Conservation (phyloP, 2,888 invertebrate species). For the Pecten maximus region DNA sequence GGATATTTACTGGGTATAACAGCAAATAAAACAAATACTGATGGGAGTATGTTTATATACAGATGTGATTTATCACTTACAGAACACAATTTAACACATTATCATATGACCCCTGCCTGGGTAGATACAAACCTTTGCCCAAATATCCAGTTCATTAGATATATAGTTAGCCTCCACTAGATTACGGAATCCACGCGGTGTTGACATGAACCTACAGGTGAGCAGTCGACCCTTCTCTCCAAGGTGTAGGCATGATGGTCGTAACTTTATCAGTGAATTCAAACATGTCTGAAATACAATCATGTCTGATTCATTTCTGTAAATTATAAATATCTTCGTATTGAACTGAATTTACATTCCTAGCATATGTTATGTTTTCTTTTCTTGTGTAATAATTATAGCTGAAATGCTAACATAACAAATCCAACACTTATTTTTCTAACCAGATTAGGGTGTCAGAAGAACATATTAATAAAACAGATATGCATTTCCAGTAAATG, state of each 20-base stretch:
- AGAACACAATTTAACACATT: background rate
- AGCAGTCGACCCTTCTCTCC: constrained; percentile 91
- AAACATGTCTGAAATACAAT: constrained; percentile 86
- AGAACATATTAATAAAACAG: background rate
- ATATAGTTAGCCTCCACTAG: constrained; percentile 87
- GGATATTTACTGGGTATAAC: too few relatives aligned
- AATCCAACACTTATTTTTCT: background rate
- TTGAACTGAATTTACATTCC: too few relatives aligned
- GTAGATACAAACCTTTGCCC: constrained; percentile 85
- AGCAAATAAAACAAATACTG: too few relatives aligned
- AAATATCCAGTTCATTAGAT: constrained; percentile 89
- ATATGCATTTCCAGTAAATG: background rate
- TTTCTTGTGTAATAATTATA: too few relatives aligned
- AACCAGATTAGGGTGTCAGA: background rate
- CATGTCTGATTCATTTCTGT: too few relatives aligned
- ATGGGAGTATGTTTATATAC: too few relatives aligned
- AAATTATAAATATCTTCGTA: too few relatives aligned
- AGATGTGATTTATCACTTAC: background rate
- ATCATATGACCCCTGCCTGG: background rate
- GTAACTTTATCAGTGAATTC: constrained; percentile 89
- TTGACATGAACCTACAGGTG: constrained; percentile 89
- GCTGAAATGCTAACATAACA: too few relatives aligned
- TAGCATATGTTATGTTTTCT: too few relatives aligned
- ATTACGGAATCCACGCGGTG: constrained; percentile 88
- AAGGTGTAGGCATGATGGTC: constrained; percentile 86